Evolutionary conservation across 1,140 invertebrate genomes (phyloP), one percentile per base, ranked within the genome.

Genomic region (Plutomurus gul): DNA sequence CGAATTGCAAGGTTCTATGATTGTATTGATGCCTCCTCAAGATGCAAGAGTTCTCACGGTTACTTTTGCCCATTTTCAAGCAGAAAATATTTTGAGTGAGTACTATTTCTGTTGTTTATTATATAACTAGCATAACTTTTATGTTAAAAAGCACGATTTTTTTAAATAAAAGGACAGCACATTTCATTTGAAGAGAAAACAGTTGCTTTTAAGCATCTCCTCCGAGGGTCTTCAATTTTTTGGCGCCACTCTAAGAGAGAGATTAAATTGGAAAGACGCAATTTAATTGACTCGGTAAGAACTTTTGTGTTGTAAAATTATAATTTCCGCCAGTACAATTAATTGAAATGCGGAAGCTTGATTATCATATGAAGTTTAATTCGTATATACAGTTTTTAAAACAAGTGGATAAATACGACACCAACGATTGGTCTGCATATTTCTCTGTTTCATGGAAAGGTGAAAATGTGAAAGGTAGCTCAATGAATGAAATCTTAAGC

Each of bases 161-260:
- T 1, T 1, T 51, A 10, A 22, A 8, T 1, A 1, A 49, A 51
- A 90, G 89, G 95, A 60, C 95, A 95, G 5, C 96, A 95, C 27
- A 95, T 97, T 88, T 95, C 95, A 27, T 97, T 97, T 85, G 94
- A 95, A 87, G 95, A 96, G 85, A 97, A 97, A 86, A 94, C 95
- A 87, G 93, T 95, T 84, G 96, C 95, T 87, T 97, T 97, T 87
- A 95, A 96, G 87, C 94, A 95, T 85, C 94, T 96, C 88, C 73
- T 89, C 94, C 83, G 94, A 94, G 84, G 92, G 91, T 85, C 93
- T 93, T 88, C 91, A 92, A 83, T 93, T 92, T 81, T 91, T 93
- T 85, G 92, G 93, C 84, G 94, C 96, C 8, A 86, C 93, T 95
- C 84, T 93, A 93, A 85, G 86, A 95, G 33, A 88, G 36, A 91